Conservation (phyloP, 1,140 invertebrate genomes). For the Nephila pilipes region DNA sequence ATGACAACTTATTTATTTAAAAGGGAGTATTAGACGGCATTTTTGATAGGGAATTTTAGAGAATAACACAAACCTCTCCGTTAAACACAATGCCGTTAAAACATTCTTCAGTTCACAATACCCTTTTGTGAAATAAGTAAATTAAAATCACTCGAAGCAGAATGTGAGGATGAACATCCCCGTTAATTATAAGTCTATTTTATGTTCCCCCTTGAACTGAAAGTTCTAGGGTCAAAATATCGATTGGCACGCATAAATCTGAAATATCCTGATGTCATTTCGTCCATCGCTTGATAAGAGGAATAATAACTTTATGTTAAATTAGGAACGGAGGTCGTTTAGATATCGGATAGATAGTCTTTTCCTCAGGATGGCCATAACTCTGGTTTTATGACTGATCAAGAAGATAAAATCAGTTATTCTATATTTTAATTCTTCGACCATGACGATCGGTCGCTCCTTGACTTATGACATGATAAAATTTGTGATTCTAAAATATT, state of each 20-base stretch:
- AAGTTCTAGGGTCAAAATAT: background rate
- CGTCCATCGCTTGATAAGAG: background rate
- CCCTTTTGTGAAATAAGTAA: no score
- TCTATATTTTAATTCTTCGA: background rate
- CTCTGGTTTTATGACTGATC: slow-evolving; percentile 6
- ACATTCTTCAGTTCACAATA: no score
- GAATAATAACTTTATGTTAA: background rate
- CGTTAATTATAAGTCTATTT: background rate
- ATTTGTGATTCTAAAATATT: background rate
- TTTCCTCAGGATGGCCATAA: background rate
- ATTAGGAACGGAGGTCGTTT: background rate
- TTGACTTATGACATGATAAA: background rate
- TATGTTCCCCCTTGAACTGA: background rate
- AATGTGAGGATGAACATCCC: background rate
- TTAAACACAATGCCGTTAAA: no score
- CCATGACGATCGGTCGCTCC: background rate
- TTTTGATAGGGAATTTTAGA: no score
- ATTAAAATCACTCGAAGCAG: no score
- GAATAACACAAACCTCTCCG: no score
- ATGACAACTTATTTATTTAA: no score
- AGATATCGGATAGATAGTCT: background rate
- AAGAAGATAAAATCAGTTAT: background rate
- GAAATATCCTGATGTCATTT: background rate
- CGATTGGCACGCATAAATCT: slow-evolving; percentile 4
- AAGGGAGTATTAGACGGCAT: no score